Evolutionary conservation across 2,113 vertebrate genomes (phyloP), one percentile per base, ranked within the genome.

Genomic region (Amphiprion percula): DNA sequence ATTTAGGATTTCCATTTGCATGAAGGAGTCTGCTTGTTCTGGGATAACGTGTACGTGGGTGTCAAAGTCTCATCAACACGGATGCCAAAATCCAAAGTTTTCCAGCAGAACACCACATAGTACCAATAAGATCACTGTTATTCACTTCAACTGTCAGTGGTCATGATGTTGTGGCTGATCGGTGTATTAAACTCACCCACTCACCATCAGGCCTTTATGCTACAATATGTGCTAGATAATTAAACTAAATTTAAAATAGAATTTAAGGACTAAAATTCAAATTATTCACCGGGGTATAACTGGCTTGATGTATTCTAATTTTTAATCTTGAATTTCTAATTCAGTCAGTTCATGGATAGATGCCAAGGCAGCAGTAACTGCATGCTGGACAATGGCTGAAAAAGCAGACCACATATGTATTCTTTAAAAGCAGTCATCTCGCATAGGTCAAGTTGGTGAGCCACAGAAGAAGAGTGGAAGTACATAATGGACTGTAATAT

Each of bases 211-310:
- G 17, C 58, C 23, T 28, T 23, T 15, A 16, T 44, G 24, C 58
- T 33, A 63, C 8, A 74, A 26, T 53, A 2, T 23, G 23, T 44
- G 15, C 6, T 16, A 8, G 24, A 59, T 26, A 41, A 1, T 10
- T 21, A 21, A 50, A 12, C 39, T n/a, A 50, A 50, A 52, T 52
- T 52, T 19, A 60, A 70, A 47, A 44, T 47, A 54, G 15, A 1
- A 80, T 49, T 60, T 23, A 53, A 23, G 46, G 15, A 63, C 63
- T 63, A 53, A 72, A 67, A 68, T 68, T 30, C 39, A 72, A 83
- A 77, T 74, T 63, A 50, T 68, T 68, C 41, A 78, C 39, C 55
- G 68, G 56, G n/a, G 17, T 61, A 55, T 33, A 84, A 69, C 50
- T 21, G 49, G n/a, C 19, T 52, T n/a, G 19, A 21, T 54, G 1